Conservation (phyloP, 2,797 vertebrate genomes). For the Trachurus trachurus region DNA sequence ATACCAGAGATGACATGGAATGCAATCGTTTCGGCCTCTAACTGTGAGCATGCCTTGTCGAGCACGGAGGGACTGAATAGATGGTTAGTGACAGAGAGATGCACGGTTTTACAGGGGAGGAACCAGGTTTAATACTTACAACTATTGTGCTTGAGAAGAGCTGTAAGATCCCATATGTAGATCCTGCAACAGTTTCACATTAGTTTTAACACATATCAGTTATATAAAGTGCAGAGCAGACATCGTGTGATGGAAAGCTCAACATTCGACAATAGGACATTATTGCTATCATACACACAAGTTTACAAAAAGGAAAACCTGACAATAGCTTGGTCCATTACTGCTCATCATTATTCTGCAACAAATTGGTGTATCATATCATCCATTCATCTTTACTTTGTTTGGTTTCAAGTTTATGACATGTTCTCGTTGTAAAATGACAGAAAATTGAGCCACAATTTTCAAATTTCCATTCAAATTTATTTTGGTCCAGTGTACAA, state of each 20-base stretch:
- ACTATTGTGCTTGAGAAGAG: conserved; percentile 96
- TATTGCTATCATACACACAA: no score
- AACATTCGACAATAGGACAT: no score
- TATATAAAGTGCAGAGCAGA: not conserved
- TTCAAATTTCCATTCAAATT: no score
- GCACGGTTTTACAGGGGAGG: conserved; percentile 1
- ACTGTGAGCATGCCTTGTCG: conserved; percentile 41
- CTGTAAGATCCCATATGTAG: conserved; percentile 95
- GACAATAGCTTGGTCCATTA: no score
- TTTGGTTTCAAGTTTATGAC: not conserved
- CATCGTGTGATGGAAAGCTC: not conserved
- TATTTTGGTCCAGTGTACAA: no score
- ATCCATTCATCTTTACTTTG: not conserved
- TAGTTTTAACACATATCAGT: not conserved
- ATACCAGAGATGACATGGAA: conserved; percentile 63
- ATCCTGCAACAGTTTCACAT: conserved; percentile 84
- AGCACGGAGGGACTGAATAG: conserved; percentile 22
- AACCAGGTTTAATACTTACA: conserved; percentile 87
- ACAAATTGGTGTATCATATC: not conserved
- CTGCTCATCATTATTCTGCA: no score
- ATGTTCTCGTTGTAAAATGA: not conserved
- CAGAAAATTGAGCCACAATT: not conserved
- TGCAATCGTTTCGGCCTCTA: conserved; percentile 39
- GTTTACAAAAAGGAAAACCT: no score
- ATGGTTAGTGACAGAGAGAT: conserved; percentile 1